phyloP scores from a whole-genome alignment of 2,797 vertebrate genomes.

The Phoebastria nigripes region DNA sequence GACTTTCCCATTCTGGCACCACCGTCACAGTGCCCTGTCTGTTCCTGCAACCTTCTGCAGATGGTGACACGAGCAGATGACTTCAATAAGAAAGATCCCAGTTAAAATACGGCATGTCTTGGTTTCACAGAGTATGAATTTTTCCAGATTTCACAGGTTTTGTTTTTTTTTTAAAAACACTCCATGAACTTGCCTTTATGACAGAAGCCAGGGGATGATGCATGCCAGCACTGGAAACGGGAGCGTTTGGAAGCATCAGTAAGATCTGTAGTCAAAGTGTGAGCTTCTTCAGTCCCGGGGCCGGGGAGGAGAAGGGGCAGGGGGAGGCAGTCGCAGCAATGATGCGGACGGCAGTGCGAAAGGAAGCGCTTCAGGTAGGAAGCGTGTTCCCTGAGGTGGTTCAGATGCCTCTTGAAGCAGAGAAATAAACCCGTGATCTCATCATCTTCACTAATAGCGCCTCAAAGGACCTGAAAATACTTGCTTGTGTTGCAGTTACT shows the following conservation, averaged over 20 bases:
- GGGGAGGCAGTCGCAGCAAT: background rate
- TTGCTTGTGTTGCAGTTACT: accelerated
- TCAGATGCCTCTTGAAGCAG: background rate
- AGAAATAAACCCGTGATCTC: background rate
- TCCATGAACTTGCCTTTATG: background rate
- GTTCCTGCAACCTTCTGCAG: background rate
- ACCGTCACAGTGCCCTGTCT: background rate
- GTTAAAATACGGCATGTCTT: background rate
- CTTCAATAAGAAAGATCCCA: background rate
- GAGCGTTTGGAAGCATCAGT: background rate
- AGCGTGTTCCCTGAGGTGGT: background rate
- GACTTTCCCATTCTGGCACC: background rate
- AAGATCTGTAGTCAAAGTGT: accelerated
- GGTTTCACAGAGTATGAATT: background rate
- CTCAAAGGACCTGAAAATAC: accelerated
- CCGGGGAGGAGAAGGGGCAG: background rate
- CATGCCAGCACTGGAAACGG: background rate
- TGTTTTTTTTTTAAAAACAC: background rate
- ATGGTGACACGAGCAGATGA: background rate
- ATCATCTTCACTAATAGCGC: accelerated
- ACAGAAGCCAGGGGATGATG: background rate
- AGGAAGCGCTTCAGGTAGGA: background rate
- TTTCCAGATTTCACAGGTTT: background rate
- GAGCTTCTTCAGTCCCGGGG: background rate
- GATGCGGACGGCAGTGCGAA: too few species aligned